phyloP scores from a whole-genome alignment of 2,113 vertebrate genomes.

The Grus americana region DNA sequence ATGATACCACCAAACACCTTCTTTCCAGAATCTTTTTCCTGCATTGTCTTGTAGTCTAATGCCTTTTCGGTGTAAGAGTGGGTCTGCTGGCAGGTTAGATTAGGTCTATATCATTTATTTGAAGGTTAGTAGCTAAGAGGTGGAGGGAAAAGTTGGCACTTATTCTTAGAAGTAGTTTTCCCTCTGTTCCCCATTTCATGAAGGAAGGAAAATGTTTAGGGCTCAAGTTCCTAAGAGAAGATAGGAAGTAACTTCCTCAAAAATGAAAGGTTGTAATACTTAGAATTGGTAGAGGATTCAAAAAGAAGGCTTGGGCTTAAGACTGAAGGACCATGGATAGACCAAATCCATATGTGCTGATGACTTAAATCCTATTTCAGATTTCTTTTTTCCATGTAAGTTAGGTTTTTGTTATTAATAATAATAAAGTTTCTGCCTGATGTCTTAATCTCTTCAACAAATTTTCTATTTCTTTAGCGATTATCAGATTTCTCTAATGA shows the following conservation, averaged over 20 bases:
- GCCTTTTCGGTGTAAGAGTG: not conserved
- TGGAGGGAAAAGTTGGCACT: not conserved
- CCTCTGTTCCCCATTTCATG: not conserved
- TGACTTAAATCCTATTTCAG: not conserved
- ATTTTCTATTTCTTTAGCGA: not conserved
- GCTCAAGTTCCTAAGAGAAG: not conserved
- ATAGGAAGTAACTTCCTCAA: not conserved
- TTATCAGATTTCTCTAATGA: not conserved
- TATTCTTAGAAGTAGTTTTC: not conserved
- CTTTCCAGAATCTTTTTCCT: not conserved
- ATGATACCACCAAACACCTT: not conserved
- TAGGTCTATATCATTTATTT: not conserved
- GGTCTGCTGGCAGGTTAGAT: not conserved
- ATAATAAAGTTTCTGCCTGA: not conserved
- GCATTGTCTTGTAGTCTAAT: not conserved
- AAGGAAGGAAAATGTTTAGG: not conserved
- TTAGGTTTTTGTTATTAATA: not conserved
- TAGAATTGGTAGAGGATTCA: not conserved
- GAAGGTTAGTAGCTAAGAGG: not conserved
- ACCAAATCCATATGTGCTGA: not conserved
- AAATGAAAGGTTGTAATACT: not conserved
- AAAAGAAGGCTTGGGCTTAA: not conserved
- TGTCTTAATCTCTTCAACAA: not conserved
- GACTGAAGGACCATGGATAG: not conserved
- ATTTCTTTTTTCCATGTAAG: not conserved